These are phyloP conservation scores for Ceratosolen solmsi DNA, from an alignment of 1,140 invertebrate genomes.

Conservation along the genomic window DNA sequence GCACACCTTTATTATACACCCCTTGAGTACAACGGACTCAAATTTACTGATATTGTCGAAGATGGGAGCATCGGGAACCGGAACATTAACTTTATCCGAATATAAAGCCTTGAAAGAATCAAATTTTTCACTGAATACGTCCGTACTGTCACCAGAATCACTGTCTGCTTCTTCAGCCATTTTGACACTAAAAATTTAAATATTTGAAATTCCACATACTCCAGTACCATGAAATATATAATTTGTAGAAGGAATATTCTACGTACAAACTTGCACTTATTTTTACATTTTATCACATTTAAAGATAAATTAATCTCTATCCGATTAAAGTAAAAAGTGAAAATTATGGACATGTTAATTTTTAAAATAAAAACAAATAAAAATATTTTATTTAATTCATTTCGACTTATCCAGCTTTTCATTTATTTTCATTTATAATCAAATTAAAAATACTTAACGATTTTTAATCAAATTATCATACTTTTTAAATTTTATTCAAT, in stretches of 20 bases:
- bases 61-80: conserved; percentile 73
- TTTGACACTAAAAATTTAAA: conserved; percentile 33
- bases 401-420: too few relatives aligned
- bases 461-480: too few relatives aligned
- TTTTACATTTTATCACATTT: too few relatives aligned
- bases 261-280: too few relatives aligned
- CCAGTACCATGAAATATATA: not conserved
- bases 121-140: conserved; percentile 78
- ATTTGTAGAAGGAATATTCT: not conserved
- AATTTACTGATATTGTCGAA: conserved; percentile 79
- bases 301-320: too few relatives aligned
- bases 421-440: too few relatives aligned
- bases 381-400: too few relatives aligned
- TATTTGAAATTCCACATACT: not conserved
- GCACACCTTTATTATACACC: conserved; percentile 40
- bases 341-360: too few relatives aligned
- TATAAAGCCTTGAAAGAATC: conserved; percentile 80
- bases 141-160: conserved; percentile 75
- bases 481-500: too few relatives aligned
- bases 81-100: conserved; percentile 73
- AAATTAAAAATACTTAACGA: too few relatives aligned
- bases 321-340: too few relatives aligned
- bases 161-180: conserved; percentile 62
- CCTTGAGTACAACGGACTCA: conserved; percentile 67
- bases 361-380: too few relatives aligned